Evolutionary conservation across 2,888 invertebrate species (phyloP).

Genomic region (Macrosiphum euphorbiae): DNA sequence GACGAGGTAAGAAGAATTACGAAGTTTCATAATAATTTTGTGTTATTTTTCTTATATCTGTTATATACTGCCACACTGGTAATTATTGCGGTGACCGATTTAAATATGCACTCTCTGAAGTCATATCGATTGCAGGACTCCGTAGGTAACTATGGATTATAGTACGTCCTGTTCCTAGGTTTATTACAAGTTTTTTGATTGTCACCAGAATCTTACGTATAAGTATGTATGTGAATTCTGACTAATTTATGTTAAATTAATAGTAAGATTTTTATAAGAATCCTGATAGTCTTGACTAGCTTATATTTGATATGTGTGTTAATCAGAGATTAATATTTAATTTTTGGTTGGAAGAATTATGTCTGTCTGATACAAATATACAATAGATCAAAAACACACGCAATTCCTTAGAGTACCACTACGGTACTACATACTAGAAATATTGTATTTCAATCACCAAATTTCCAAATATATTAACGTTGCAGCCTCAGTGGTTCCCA

Average conservation of each 20-base stretch:
- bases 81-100: background rate
- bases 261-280: background rate
- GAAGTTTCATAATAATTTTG: background rate
- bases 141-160: background rate
- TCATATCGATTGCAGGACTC: background rate
- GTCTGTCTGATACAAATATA: background rate
- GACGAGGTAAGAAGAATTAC: conserved; percentile 68
- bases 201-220: background rate
- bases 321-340: background rate
- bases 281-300: background rate
- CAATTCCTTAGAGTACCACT: background rate
- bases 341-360: background rate
- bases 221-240: background rate
- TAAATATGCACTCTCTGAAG: background rate
- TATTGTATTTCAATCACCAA: background rate
- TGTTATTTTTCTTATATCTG: background rate
- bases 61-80: background rate
- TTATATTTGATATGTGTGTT: background rate
- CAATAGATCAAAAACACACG: background rate
- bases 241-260: background rate
- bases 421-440: background rate
- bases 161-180: background rate
- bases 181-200: background rate
- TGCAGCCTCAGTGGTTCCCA: background rate
- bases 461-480: background rate